Evolutionary conservation across 2,888 invertebrate species (phyloP).

Genomic region (Leptinotarsa juncta): DNA sequence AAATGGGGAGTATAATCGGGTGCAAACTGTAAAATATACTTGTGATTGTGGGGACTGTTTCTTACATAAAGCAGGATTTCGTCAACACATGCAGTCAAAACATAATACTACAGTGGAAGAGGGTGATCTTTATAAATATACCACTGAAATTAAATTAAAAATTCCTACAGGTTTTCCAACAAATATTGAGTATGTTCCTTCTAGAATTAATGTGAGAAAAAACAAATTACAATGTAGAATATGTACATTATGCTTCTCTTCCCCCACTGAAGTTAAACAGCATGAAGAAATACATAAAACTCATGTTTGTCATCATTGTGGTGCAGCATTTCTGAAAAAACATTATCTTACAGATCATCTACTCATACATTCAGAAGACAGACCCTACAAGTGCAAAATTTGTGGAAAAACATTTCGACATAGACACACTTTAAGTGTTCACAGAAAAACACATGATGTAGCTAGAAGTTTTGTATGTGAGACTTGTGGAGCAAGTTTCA

Average conservation of each 20-base stretch:
- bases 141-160: slow-evolving; percentile 29
- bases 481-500: slow-evolving; percentile 54
- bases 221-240: slow-evolving; percentile 35
- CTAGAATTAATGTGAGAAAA: slow-evolving; percentile 23
- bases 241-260: slow-evolving; percentile 32
- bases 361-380: slow-evolving; percentile 50
- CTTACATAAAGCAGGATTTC: slow-evolving; percentile 33
- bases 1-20: slow-evolving; percentile 33
- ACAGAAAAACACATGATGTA: slow-evolving; percentile 53
- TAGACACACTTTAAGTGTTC: slow-evolving; percentile 52
- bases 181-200: slow-evolving; percentile 32
- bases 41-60: slow-evolving; percentile 40
- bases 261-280: slow-evolving; percentile 27
- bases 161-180: slow-evolving; percentile 33
- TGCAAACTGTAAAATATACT: slow-evolving; percentile 32
- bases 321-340: slow-evolving; percentile 46
- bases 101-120: slow-evolving; percentile 30
- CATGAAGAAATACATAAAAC: slow-evolving; percentile 45
- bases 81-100: slow-evolving; percentile 35
- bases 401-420: slow-evolving; percentile 54
- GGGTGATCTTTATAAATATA: slow-evolving; percentile 28
- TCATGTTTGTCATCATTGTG: slow-evolving; percentile 47
- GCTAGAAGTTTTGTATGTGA: slow-evolving; percentile 54
- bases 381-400: slow-evolving; percentile 50
- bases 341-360: slow-evolving; percentile 47